A percentile compares a stretch with the other conserved stretches of the same genome.
Conservation (phyloP, 2,797 vertebrate genomes). For the Balearica regulorum region DNA sequence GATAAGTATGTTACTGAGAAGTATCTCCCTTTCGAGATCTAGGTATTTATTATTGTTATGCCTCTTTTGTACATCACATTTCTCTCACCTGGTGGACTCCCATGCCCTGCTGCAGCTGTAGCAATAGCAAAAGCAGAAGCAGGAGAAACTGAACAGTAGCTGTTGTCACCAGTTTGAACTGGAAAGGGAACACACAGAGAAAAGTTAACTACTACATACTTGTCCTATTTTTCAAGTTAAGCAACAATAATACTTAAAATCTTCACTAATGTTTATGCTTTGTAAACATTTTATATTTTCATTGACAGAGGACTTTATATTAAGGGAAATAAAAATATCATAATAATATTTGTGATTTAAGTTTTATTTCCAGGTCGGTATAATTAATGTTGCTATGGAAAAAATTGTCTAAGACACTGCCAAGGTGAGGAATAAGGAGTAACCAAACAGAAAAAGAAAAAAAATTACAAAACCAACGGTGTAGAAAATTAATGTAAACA, state of each 20-base stretch:
- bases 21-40: neutral
- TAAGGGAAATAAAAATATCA: neutral
- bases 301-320: neutral
- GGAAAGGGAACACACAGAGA: neutral
- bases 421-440: neutral
- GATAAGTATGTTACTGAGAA: neutral
- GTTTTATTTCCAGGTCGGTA: neutral
- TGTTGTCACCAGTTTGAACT: conserved; percentile 88
- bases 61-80: neutral
- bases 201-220: neutral
- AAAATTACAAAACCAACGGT: rapidly evolving
- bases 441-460: neutral
- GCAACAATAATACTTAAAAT: neutral
- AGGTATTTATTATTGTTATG: neutral
- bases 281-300: neutral
- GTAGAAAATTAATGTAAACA: neutral
- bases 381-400: neutral
- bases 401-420: neutral
- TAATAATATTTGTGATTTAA: neutral
- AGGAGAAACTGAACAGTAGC: conserved; percentile 90
- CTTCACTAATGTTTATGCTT: neutral
- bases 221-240: neutral
- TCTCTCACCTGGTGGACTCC: conserved; percentile 88
- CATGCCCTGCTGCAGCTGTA: conserved; percentile 93
- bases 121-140: conserved; percentile 97